These are phyloP conservation scores for Rhinogobio ventralis DNA, from an alignment of 2,797 vertebrate genomes.

Conservation along the genomic window DNA sequence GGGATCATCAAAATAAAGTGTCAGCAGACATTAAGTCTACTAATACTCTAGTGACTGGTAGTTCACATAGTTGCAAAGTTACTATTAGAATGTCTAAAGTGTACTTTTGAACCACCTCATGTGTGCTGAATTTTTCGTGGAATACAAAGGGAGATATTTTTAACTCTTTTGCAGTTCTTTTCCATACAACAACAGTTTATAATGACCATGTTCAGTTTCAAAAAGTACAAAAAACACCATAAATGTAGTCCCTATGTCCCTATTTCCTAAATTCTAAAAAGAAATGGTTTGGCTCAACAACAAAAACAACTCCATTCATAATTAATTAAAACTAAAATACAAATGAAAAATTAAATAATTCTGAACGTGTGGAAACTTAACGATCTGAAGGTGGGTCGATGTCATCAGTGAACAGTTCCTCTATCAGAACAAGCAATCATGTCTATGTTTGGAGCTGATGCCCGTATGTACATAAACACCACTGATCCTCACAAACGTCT, in stretches of 20 bases:
- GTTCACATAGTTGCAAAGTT: neutral
- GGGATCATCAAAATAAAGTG: neutral
- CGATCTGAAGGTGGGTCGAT: too few species aligned
- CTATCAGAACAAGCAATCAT: too few species aligned
- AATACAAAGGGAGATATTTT: neutral
- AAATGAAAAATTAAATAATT: too few species aligned
- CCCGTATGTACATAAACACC: too few species aligned
- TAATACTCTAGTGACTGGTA: neutral
- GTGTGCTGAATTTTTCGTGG: neutral
- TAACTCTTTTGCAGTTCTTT: neutral
- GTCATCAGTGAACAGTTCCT: too few species aligned
- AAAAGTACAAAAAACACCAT: neutral
- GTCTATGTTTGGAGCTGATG: too few species aligned
- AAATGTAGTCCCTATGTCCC: neutral
- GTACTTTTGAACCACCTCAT: neutral
- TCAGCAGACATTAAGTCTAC: neutral
- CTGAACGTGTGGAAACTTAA: too few species aligned
- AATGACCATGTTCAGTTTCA: too few species aligned
- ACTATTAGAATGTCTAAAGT: neutral
- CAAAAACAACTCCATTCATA: too few species aligned
- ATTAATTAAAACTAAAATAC: too few species aligned
- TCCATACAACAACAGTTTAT: neutral
- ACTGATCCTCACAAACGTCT: too few species aligned
- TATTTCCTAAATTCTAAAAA: too few species aligned
- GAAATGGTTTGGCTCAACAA: neutral